These are phyloP conservation scores for Psittacula cyanocephala DNA, from an alignment of 2,113 vertebrate species.

Conservation along the genomic window DNA sequence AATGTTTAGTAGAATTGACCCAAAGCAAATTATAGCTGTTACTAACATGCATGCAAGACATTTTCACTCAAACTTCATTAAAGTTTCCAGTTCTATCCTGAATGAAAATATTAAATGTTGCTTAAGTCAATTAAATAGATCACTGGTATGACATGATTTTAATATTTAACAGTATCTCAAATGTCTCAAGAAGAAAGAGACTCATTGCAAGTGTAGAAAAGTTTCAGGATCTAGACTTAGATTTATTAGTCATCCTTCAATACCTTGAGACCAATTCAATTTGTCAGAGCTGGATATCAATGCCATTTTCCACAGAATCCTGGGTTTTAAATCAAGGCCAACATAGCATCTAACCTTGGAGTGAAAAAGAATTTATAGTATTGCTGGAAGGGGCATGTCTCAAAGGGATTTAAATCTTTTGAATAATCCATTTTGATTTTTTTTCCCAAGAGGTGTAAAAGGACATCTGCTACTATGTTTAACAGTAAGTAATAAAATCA, in stretches of 20 bases:
- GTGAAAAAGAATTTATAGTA: conserved; percentile 67
- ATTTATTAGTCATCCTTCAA: conserved; percentile 73
- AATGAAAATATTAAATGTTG: conserved; percentile 16
- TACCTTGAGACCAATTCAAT: conserved; percentile 73
- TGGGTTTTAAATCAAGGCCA: conserved; percentile 74
- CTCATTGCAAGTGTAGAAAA: conserved; percentile 18
- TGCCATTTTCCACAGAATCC: conserved; percentile 69
- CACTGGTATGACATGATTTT: conserved; percentile 35
- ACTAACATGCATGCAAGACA: neutral
- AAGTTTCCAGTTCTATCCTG: conserved; percentile 5
- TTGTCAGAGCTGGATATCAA: conserved; percentile 70
- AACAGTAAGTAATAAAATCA: conserved; percentile 18
- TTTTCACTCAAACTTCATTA: conserved; percentile 35
- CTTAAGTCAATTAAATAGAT: conserved; percentile 55
- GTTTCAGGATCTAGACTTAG: conserved; percentile 55
- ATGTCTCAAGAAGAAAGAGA: conserved; percentile 46
- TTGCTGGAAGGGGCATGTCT: conserved; percentile 46
- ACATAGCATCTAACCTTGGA: conserved; percentile 60
- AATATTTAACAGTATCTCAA: conserved; percentile 45
- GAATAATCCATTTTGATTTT: conserved; percentile 63
- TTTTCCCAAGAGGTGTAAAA: conserved; percentile 4
- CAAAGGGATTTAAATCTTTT: conserved; percentile 70
- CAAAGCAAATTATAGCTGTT: conserved; percentile 20
- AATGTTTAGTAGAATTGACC: neutral
- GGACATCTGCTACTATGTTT: conserved; percentile 33